Conservation (phyloP, 2,888 invertebrate species). For the Nomada flava region DNA sequence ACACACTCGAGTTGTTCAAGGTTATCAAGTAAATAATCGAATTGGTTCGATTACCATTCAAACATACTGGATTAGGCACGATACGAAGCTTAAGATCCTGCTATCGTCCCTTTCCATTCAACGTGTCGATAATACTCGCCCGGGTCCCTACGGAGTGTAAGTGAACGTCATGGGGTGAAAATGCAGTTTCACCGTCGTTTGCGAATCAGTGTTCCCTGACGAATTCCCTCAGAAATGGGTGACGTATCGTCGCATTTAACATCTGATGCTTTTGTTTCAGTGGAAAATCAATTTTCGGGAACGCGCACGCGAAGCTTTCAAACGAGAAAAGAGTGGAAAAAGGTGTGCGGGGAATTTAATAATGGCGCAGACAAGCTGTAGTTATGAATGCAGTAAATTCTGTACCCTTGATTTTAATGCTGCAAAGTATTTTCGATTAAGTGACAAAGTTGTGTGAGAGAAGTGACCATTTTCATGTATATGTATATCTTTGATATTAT, state of each 20-base stretch:
- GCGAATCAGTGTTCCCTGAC: background rate
- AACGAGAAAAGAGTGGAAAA: background rate
- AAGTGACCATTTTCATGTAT: too few relatives aligned
- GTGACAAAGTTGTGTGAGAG: too few relatives aligned
- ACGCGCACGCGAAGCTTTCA: background rate
- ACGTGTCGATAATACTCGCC: conserved; percentile 26
- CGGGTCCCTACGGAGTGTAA: conserved; percentile 4
- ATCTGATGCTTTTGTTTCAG: background rate
- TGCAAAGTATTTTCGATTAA: too few relatives aligned
- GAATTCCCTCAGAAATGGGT: background rate
- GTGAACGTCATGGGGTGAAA: conserved; percentile 2
- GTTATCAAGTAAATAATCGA: conserved; percentile 37
- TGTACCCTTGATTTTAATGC: too few relatives aligned
- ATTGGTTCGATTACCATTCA: conserved; percentile 34
- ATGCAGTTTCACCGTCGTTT: conserved; percentile 10
- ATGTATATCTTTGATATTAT: too few relatives aligned
- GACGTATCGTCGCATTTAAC: background rate
- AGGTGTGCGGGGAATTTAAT: background rate
- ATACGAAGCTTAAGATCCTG: conserved; percentile 24
- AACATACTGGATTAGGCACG: conserved; percentile 30
- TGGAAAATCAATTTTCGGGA: background rate
- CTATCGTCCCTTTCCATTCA: conserved; percentile 19
- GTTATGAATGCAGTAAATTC: too few relatives aligned
- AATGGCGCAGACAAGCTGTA: background rate
- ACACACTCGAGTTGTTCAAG: conserved; percentile 10